These are phyloP conservation scores for Polydrusus cervinus DNA, from an alignment of 2,888 invertebrate species.

Conservation along the genomic window DNA sequence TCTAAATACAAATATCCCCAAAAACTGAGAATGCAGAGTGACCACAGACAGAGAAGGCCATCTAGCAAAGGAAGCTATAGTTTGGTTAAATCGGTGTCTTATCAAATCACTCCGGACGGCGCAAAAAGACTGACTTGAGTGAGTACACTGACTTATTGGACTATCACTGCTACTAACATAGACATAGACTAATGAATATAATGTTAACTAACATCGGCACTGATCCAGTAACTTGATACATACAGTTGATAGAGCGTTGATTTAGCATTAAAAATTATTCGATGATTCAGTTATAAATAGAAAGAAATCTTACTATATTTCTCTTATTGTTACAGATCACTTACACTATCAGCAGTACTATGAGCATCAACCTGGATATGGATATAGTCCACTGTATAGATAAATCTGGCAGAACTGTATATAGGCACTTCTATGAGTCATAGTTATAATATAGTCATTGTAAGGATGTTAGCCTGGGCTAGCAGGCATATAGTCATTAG, in stretches of 20 bases:
- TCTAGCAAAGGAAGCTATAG: constrained; percentile 53
- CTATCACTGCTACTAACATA: constrained; percentile 11
- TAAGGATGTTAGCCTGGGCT: not conserved
- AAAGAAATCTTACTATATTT: not conserved
- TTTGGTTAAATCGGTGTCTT: constrained; percentile 64
- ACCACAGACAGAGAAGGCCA: constrained; percentile 33
- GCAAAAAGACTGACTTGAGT: constrained; percentile 65
- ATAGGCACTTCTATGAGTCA: not conserved
- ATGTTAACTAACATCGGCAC: no score
- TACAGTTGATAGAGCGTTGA: not conserved
- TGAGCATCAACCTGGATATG: not conserved
- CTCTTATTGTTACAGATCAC: constrained; percentile 19
- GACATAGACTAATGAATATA: constrained; percentile 8
- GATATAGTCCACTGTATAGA: constrained; percentile 1
- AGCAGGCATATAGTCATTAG: not conserved
- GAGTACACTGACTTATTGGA: constrained; percentile 34
- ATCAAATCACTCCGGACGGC: constrained; percentile 66
- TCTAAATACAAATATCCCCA: constrained; percentile 20
- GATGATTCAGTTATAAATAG: no score
- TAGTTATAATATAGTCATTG: constrained; percentile 4
- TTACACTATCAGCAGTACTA: constrained; percentile 4
- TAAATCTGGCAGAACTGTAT: not conserved
- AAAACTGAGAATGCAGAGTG: constrained; percentile 28
- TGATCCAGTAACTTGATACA: not conserved
- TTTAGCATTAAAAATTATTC: not conserved